Conservation (phyloP, 2,113 vertebrate species). For the Hippopotamus amphibius region DNA sequence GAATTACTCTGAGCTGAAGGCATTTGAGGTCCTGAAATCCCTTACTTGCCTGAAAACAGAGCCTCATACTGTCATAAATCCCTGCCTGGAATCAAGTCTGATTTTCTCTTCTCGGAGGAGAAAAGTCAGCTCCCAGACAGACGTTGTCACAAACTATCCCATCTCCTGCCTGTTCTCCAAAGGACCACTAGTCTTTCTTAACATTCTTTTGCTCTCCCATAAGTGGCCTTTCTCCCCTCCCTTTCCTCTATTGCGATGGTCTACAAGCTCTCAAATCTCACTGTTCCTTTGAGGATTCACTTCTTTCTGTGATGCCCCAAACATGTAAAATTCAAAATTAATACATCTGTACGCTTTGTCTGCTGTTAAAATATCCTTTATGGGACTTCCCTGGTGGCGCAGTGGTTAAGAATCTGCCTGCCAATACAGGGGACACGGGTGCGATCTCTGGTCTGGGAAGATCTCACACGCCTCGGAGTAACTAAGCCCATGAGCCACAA, state of each 20-base stretch:
- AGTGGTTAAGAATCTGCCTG: too few relatives aligned
- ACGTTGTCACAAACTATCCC: not conserved
- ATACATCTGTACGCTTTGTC: not conserved
- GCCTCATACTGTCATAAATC: not conserved
- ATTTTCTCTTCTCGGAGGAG: not conserved
- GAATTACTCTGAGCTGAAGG: not conserved
- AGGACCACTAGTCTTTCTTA: not conserved
- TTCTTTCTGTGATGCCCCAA: not conserved
- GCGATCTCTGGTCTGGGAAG: too few relatives aligned
- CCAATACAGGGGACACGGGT: too few relatives aligned
- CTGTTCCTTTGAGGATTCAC: not conserved
- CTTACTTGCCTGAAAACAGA: not conserved
- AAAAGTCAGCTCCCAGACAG: not conserved
- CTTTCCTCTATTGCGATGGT: too few relatives aligned
- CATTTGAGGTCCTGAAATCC: not conserved
- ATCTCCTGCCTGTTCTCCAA: fast-evolving
- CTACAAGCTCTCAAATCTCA: fast-evolving
- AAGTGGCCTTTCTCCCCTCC: too few relatives aligned
- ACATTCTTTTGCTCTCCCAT: not conserved
- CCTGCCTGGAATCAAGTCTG: not conserved
- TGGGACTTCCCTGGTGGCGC: too few relatives aligned
- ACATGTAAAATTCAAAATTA: not conserved
- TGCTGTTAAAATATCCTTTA: not conserved
- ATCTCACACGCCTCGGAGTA: too few relatives aligned
- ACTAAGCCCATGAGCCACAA: too few relatives aligned